Conservation (phyloP, 2,888 invertebrate species). For the Atrina japonica region DNA sequence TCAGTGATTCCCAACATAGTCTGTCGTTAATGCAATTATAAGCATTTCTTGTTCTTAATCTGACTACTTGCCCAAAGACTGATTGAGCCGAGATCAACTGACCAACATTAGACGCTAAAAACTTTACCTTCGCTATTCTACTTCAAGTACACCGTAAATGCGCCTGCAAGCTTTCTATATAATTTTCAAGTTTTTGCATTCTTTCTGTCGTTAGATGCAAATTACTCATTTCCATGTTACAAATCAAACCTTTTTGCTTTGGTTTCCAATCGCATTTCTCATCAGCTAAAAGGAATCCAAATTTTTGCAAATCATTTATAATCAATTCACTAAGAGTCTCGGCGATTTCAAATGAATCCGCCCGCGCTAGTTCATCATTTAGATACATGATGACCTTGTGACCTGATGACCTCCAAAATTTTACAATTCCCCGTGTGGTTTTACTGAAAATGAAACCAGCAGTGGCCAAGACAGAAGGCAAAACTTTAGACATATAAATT, state of each 20-base stretch:
- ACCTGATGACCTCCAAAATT: constrained; percentile 34
- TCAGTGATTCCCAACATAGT: not conserved
- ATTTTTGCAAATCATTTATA: constrained; percentile 33
- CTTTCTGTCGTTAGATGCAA: constrained; percentile 30
- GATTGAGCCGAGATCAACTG: constrained; percentile 18
- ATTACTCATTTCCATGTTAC: constrained; percentile 33
- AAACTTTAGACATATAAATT: constrained; percentile 47
- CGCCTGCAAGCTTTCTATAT: no score
- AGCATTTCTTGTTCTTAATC: constrained; percentile 2
- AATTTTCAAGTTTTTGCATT: constrained; percentile 5
- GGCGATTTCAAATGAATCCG: constrained; percentile 22
- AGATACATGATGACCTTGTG: constrained; percentile 42
- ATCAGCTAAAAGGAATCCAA: constrained; percentile 51
- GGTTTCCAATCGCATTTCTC: constrained; percentile 49
- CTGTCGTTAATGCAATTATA: constrained; percentile 13
- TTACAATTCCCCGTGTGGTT: constrained; percentile 30
- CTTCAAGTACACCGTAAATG: no score
- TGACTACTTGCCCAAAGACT: constrained; percentile 7
- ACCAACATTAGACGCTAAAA: constrained; percentile 15
- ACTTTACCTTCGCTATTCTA: no score
- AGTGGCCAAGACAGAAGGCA: constrained; percentile 45
- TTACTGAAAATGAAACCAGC: constrained; percentile 50
- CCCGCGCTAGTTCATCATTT: constrained; percentile 42
- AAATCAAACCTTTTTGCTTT: constrained; percentile 34
- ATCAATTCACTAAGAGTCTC: constrained; percentile 14